Percentiles rank a stretch among this genome's conserved stretches.
These are phyloP conservation scores for Melikaiella ostensackeni DNA, from an alignment of 2,888 invertebrate species.

Conservation along the genomic window DNA sequence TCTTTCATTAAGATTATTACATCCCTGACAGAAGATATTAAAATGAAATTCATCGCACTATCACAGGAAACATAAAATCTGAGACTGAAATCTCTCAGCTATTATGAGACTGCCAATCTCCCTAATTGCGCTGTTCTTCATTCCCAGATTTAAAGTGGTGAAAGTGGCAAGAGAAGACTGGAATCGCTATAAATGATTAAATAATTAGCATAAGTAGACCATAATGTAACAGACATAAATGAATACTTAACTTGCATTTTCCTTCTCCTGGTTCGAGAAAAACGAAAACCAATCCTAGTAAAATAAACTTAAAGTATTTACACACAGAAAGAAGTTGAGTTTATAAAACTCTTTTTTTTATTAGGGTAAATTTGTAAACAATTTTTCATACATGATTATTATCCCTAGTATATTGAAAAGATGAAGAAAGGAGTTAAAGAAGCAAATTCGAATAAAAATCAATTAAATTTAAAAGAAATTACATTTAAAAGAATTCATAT, in stretches of 20 bases:
- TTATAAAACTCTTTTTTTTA: background rate
- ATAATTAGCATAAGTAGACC: conserved; percentile 4
- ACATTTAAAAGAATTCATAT: too few relatives aligned
- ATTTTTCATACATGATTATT: too few relatives aligned
- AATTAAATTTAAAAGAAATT: too few relatives aligned
- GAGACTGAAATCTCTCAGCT: background rate
- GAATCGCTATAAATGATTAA: background rate
- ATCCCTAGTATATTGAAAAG: too few relatives aligned
- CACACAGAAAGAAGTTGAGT: background rate
- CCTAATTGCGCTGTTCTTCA: conserved; percentile 47
- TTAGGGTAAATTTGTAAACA: too few relatives aligned
- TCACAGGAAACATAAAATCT: conserved; percentile 4
- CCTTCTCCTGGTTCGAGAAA: background rate
- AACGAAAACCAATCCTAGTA: background rate
- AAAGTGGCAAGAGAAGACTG: background rate
- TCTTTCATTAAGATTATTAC: background rate
- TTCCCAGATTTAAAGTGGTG: background rate
- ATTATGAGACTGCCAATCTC: conserved; percentile 45
- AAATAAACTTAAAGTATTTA: background rate
- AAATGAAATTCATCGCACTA: conserved; percentile 17
- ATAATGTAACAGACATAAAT: background rate
- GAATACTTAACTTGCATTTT: background rate
- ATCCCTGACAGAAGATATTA: conserved; percentile 4
- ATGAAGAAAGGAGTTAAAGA: too few relatives aligned
- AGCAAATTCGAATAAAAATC: too few relatives aligned